A percentile compares a stretch with the other conserved stretches of the same genome.
Conservation (phyloP, 2,113 vertebrate genomes). For the Pterocles gutturalis region DNA sequence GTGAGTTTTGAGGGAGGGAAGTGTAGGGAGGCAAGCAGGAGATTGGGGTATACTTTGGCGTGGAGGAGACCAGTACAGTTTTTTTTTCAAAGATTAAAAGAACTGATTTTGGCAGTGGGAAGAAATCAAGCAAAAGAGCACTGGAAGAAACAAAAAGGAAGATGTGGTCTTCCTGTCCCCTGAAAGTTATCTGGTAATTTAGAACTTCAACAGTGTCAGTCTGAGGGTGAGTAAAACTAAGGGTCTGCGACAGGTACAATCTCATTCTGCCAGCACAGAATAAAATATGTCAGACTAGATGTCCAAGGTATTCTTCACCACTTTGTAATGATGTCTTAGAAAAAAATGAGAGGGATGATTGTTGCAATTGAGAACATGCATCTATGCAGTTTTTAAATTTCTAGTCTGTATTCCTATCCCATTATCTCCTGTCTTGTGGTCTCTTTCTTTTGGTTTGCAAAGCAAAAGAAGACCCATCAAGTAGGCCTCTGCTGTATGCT, state of each 20-base stretch:
- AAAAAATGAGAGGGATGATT: no score
- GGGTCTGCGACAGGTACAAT: not conserved
- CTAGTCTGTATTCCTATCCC: no score
- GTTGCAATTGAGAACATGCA: no score
- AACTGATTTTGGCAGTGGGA: not conserved
- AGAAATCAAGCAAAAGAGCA: not conserved
- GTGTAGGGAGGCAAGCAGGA: not conserved
- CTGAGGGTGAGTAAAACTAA: not conserved
- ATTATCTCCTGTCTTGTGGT: no score
- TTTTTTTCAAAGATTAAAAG: not conserved
- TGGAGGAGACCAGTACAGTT: not conserved
- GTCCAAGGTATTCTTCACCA: no score
- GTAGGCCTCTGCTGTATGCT: no score
- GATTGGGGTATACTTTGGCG: not conserved
- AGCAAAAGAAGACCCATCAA: no score
- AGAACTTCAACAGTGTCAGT: not conserved
- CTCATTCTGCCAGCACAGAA: not conserved
- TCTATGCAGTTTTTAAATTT: no score
- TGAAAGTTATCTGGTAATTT: not conserved
- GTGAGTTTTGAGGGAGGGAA: not conserved
- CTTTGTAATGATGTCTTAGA: no score
- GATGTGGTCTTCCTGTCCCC: not conserved
- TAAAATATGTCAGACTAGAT: not conserved
- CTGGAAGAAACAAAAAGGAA: not conserved
- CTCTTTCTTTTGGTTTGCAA: no score